A percentile compares a stretch with the other conserved stretches of the same genome.
Evolutionary conservation across 2,888 invertebrate genomes (phyloP).

Genomic region (Drosophila fulvimacula): DNA sequence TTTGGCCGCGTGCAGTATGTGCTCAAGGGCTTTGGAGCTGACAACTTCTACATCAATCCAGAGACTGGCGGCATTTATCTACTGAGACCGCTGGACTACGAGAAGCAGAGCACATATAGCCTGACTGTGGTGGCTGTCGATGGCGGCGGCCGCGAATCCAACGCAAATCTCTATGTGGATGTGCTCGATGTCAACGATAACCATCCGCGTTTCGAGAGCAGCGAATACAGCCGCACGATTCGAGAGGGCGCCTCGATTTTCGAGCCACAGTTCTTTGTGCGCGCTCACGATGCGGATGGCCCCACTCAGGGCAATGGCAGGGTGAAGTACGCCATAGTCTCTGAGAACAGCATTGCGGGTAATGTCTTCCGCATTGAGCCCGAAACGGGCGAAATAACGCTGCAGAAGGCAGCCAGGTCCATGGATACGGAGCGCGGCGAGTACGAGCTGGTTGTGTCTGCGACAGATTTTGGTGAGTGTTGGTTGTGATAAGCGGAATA

Average conservation of each 20-base stretch:
- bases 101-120: slow-evolving; percentile 91
- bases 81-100: slow-evolving; percentile 89
- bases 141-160: slow-evolving; percentile 90
- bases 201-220: slow-evolving; percentile 89
- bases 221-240: slow-evolving; percentile 90
- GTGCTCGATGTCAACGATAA: slow-evolving; percentile 92
- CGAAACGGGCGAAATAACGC: slow-evolving; percentile 89
- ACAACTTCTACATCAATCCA: slow-evolving; percentile 90
- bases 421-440: slow-evolving; percentile 91
- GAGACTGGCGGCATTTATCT: slow-evolving; percentile 89
- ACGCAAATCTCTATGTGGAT: slow-evolving; percentile 89
- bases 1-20: slow-evolving; percentile 90
- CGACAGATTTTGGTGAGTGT: slow-evolving; percentile 89
- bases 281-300: slow-evolving; percentile 92
- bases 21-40: slow-evolving; percentile 91
- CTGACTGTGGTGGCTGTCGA: slow-evolving; percentile 92
- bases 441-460: slow-evolving; percentile 89
- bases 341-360: slow-evolving; percentile 89
- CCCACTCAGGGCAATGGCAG: slow-evolving; percentile 89
- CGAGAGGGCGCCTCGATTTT: slow-evolving; percentile 91
- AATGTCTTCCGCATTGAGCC: slow-evolving; percentile 88
- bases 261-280: slow-evolving; percentile 91
- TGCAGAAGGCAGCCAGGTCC: slow-evolving; percentile 88
- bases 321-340: slow-evolving; percentile 88
- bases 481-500: background rate